Base-by-base conservation (phyloP, 2,113 vertebrate genomes). In the Azemiops feae region DNA sequence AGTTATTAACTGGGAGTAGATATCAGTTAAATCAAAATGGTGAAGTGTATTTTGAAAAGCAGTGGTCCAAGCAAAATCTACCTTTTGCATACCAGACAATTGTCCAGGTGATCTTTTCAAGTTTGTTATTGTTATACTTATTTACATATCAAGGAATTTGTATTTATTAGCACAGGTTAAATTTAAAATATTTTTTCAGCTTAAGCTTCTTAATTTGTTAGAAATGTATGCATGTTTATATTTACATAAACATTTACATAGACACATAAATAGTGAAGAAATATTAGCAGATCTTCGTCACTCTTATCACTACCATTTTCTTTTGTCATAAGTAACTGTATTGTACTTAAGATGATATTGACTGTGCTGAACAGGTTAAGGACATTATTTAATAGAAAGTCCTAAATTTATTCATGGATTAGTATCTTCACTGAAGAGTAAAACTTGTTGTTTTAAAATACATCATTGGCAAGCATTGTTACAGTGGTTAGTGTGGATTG, bases 11-110 rank as follows among this genome's bases (percentile, higher is more conserved):
- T 43, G 99, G 99, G 58, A 98, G 97, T 92, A 99, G 98, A 92
- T 99, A 99, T 4, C 97, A 99, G 58, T 96, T 99, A 64, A 98
- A 97, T 95, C 98, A 98, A 91, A 98, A 97, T n/a, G 99, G 99
- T 81, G 97, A 98, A 45, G 99, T 99, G 93, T 98, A 97, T 95
- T 97, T 99, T 92, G 99, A 99, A 97, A 99, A 99, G 92, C 99
- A 99, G 95, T 99, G 99, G 99, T 98, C 99, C 94, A 99, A 99
- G 96, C 99, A 99, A 97, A 95, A 98, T 94, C 97, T 99, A 94
- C 98, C 99, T 87, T 99, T 99, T 95, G 98, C 99, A 96, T 98
- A 97, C 96, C 99, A 99, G 97, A 98, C 98, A 8, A 93, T 99
- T 94, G 99, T 99, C 89, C 98, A 98, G 98, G 99, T 99, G 95